Conservation (phyloP, 2,888 invertebrate genomes). For the Abrostola tripartita region DNA sequence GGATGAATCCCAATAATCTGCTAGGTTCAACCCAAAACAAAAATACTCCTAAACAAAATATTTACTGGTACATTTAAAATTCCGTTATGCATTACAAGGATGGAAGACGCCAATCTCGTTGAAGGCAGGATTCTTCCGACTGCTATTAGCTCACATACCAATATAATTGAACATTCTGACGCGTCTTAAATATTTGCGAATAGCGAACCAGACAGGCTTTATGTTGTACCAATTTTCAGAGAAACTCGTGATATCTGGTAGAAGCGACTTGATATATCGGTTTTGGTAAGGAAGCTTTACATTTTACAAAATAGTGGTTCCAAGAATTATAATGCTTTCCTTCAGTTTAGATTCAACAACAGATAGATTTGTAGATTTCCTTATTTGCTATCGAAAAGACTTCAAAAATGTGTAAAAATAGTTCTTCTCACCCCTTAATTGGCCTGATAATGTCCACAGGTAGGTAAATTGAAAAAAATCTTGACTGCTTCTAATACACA, state of each 20-base stretch:
- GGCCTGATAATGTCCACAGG: too few species aligned
- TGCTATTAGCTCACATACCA: conserved; percentile 69
- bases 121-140: conserved; percentile 68
- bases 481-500: too few species aligned
- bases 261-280: neutral
- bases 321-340: too few species aligned
- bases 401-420: too few species aligned
- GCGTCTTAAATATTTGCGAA: conserved; percentile 70
- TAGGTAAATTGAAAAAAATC: too few species aligned
- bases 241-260: conserved; percentile 6
- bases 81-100: conserved; percentile 62
- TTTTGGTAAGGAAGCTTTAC: conserved; percentile 1
- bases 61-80: conserved; percentile 50
- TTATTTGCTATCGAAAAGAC: too few species aligned
- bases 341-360: too few species aligned
- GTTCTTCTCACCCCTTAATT: too few species aligned
- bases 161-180: conserved; percentile 79
- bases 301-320: too few species aligned
- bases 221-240: neutral
- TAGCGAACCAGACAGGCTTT: conserved; percentile 31
- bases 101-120: conserved; percentile 68
- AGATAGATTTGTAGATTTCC: too few species aligned
- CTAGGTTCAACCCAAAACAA: neutral
- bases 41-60: conserved; percentile 18
- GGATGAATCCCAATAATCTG: too few species aligned